Base-by-base conservation (phyloP, 2,888 invertebrate genomes). In the Nomada goodeniana region DNA sequence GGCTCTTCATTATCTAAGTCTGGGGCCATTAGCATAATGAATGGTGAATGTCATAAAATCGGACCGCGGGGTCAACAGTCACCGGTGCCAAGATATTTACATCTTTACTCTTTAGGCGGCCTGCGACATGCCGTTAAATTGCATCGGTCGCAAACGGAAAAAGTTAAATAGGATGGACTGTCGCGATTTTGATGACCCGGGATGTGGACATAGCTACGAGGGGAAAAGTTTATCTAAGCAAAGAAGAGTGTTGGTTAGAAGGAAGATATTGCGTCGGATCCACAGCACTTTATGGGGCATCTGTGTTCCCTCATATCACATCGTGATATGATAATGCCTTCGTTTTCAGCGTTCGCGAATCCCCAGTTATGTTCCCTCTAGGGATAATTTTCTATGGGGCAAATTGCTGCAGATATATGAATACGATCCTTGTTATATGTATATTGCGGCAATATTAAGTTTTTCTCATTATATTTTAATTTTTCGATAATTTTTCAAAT, bases 21-120 rank as follows among this genome's bases (percentile, higher is more conserved):
- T 15, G 23, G n/a, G 29, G 53, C 42, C 77, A 63, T 76, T 73
- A 74, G 78, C 60, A 70, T 85, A 85, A 86, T 59, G 73, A 80
- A 75, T 53, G 71, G 76, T 9, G 64, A 67, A 76, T 65, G 74
- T 76, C 70, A 63, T 82, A 83, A 85, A 86, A 82, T 77, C 81
- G 42, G 76, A 26, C 73, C 75, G 73, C 64, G 65, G 63, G 77
- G 76, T 87, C 71, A 80, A 83, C 80, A 47, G 67, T 65, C 74
- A 52, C 42, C 63, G 73, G 23, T 65, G 72, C 50, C 42, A 2
- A 36, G 76, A 73, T 75, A 70, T 65, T 72, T 65, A 61, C 69
- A 52, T 80, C 77, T 83, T 80, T 80, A 77, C 80, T n/a, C 52
- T 18, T 36, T 11, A 4, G 29, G 15, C 68, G 57, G 26, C 29